Evolutionary conservation across 2,888 invertebrate species (phyloP).

Genomic region (Conomelus anceps): DNA sequence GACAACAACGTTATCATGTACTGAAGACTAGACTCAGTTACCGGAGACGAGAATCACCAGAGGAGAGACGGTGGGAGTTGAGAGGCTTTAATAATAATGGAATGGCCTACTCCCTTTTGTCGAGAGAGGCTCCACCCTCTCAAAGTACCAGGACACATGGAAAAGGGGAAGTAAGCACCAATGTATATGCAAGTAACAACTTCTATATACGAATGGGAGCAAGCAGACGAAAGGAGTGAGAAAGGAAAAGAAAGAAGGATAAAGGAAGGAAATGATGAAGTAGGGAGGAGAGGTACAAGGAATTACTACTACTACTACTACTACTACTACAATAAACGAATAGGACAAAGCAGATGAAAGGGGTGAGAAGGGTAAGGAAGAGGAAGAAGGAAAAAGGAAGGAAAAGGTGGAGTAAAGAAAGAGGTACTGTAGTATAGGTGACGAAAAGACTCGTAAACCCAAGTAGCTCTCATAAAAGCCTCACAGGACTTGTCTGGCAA

Average conservation of each 20-base stretch:
- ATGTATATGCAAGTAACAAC: not conserved
- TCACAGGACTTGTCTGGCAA: not conserved
- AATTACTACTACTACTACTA: not conserved
- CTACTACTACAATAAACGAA: not conserved
- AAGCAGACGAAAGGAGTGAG: not conserved
- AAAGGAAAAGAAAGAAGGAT: not conserved
- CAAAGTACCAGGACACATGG: not conserved
- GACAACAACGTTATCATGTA: not conserved
- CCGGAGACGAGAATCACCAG: conserved; percentile 1
- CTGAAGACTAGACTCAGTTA: not conserved
- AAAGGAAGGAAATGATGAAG: not conserved
- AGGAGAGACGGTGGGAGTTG: not conserved
- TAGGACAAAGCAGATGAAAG: not conserved
- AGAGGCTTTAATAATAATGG: not conserved
- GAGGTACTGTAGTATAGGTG: not conserved
- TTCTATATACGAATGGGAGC: not conserved
- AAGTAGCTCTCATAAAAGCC: not conserved
- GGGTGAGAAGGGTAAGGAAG: not conserved
- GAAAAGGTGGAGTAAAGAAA: not conserved
- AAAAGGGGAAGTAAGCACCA: not conserved
- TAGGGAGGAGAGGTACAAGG: not conserved
- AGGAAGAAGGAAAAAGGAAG: not conserved
- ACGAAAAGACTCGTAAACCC: not conserved
- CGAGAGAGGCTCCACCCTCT: not conserved
- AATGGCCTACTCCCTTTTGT: not conserved